Evolutionary conservation across 2,113 vertebrate species (phyloP), one percentile per base, ranked within the genome.

Genomic region (human (Homo sapiens)): DNA sequence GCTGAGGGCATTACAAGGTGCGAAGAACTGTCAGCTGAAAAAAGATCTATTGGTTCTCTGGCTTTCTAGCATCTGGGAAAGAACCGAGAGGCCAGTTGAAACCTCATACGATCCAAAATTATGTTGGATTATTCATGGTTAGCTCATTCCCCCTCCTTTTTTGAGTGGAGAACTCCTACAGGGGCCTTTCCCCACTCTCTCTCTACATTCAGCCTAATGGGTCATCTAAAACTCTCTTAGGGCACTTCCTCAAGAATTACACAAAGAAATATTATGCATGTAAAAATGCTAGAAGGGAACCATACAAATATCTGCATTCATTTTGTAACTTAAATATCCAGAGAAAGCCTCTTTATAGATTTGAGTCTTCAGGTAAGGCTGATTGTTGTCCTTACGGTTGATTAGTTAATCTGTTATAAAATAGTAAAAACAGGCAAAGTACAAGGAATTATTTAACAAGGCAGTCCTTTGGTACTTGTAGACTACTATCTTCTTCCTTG

Each of bases 1-100:
- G 89, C 87, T 95, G 96, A 96, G 97, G 97, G 92, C 73, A 90
- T 89, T 96, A 88, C 93, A 96, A 93, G 84, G 95, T 97, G 76
- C 12, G 79, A 97, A 40, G 76, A 96, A 40, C 30, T 96, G 89
- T 79, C 94, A 97, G 95, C 75, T 1, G 0, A 89, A 55, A 96
- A 70, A 94, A 93, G 92, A 93, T 89, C 88, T 92, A 90, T 97
- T 25, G 61, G 90, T 73, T 78, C 88, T 90, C 70, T 76, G 72
- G 73, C 17, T 97, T 82, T 55, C 59, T 48, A 59, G 66, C 97
- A 96, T 92, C 76, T 91, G 96, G 93, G 94, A 73, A 91, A 96
- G 55, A 96, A 92, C 20, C 0, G 12, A 95, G 92, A 89, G 80
- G 97, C 94, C 79, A 93, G 88, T 25, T 20, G 92, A 96, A 97